Evolutionary conservation across 2,888 invertebrate genomes (phyloP).

Genomic region (Clitarchus hookeri): DNA sequence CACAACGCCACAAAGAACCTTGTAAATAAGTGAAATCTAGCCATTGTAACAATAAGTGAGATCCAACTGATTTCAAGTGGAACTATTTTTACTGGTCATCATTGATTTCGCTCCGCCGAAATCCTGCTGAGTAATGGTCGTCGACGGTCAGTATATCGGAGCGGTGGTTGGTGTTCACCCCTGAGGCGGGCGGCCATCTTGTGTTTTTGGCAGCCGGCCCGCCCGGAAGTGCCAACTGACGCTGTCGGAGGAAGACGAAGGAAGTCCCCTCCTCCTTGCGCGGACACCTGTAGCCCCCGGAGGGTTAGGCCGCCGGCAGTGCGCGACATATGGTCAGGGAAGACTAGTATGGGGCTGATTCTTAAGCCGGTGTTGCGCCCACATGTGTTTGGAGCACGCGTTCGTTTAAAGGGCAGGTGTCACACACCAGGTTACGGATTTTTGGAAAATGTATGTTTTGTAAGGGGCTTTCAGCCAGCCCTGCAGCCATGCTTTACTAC

Average conservation of each 20-base stretch:
- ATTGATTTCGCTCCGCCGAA: too few species aligned
- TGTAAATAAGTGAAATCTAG: too few species aligned
- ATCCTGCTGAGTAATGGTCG: too few species aligned
- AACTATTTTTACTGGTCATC: too few species aligned
- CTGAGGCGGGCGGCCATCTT: slow-evolving; percentile 14
- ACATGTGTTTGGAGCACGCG: background rate
- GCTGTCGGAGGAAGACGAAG: background rate
- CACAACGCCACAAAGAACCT: too few species aligned
- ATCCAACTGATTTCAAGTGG: too few species aligned
- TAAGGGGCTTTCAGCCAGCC: too few species aligned
- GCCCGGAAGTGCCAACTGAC: slow-evolving; percentile 14
- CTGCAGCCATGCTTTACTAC: too few species aligned
- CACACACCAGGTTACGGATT: background rate
- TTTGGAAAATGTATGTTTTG: too few species aligned
- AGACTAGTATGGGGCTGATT: background rate
- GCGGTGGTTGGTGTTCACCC: background rate
- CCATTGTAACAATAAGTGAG: too few species aligned
- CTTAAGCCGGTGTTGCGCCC: background rate
- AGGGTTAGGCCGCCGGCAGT: background rate
- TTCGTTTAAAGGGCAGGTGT: background rate
- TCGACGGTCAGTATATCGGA: too few species aligned
- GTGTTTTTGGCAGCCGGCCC: background rate
- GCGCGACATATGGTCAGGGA: slow-evolving; percentile 4
- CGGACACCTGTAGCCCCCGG: background rate
- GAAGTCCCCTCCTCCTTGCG: background rate